phyloP scores from a whole-genome alignment of 2,888 invertebrate species.

The Sesia apiformis region DNA sequence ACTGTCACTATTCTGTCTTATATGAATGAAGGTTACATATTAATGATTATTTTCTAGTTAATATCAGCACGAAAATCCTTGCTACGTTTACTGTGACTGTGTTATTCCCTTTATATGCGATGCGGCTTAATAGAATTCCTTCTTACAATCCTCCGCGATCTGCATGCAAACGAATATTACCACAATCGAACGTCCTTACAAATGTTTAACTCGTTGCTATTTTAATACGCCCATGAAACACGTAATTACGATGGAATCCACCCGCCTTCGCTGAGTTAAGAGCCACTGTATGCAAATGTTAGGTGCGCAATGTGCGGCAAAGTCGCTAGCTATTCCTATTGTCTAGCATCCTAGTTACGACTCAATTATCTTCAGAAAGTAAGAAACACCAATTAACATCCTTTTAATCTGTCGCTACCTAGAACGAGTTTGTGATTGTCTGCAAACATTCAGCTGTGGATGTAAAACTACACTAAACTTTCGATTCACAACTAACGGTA shows the following conservation, averaged over 20 bases:
- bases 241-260: constrained; percentile 27
- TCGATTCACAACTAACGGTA: too few species aligned
- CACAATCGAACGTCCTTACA: constrained; percentile 11
- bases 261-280: constrained; percentile 18
- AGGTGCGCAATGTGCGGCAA: constrained; percentile 28
- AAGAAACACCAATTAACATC: constrained; percentile 59
- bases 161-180: neutral
- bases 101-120: neutral
- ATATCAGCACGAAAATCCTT: too few species aligned
- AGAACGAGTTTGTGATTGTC: constrained; percentile 9
- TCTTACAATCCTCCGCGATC: neutral
- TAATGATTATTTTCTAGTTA: too few species aligned
- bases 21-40: too few species aligned
- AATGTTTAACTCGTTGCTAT: constrained; percentile 18
- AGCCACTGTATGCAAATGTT: constrained; percentile 44
- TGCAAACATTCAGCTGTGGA: neutral
- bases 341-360: constrained; percentile 47
- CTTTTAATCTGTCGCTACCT: constrained; percentile 42
- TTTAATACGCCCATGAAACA: constrained; percentile 9
- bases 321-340: constrained; percentile 39
- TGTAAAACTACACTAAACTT: neutral
- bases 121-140: neutral
- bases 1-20: too few species aligned
- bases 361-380: constrained; percentile 55
- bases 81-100: too few species aligned